A percentile compares a stretch with the other conserved stretches of the same genome.
Evolutionary conservation across 2,113 vertebrate species (phyloP).

Genomic region (Neopipo cinnamomea): DNA sequence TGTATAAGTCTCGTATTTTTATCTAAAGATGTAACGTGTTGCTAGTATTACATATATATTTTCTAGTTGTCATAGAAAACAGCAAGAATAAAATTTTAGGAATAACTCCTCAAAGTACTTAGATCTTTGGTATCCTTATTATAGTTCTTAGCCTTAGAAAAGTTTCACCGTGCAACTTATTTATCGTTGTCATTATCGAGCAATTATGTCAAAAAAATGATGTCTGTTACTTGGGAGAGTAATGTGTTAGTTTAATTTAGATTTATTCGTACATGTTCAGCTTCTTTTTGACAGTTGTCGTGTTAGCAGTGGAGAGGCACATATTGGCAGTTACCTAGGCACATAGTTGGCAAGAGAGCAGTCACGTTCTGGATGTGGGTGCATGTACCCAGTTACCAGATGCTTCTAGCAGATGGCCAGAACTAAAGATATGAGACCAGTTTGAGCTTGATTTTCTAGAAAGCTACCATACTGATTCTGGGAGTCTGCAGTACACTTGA

Average conservation of each 20-base stretch:
- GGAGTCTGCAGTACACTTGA: not conserved
- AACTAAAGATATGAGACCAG: constrained; percentile 23
- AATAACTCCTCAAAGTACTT: not conserved
- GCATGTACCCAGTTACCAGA: constrained; percentile 57
- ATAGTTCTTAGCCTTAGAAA: not conserved
- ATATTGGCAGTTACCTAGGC: constrained; percentile 47
- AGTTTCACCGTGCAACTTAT: not conserved
- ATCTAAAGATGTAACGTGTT: not conserved
- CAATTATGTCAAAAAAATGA: not conserved
- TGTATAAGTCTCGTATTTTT: not conserved
- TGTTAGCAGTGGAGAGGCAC: constrained; percentile 4
- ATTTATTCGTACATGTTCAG: constrained; percentile 6
- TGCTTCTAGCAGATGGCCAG: constrained; percentile 65
- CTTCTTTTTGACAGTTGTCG: constrained; percentile 47
- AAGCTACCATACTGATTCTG: not conserved
- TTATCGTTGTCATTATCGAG: not conserved
- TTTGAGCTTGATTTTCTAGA: constrained; percentile 46
- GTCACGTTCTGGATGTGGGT: constrained; percentile 60
- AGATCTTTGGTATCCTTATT: not conserved
- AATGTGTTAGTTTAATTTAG: constrained; percentile 31
- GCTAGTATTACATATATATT: not conserved
- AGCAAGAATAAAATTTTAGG: not conserved
- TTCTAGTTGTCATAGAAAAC: not conserved
- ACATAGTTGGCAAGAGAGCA: constrained; percentile 47
- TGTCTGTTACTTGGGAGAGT: not conserved